Base-by-base conservation (phyloP, 2,888 invertebrate species). In the Eristalinus sepulchralis region DNA sequence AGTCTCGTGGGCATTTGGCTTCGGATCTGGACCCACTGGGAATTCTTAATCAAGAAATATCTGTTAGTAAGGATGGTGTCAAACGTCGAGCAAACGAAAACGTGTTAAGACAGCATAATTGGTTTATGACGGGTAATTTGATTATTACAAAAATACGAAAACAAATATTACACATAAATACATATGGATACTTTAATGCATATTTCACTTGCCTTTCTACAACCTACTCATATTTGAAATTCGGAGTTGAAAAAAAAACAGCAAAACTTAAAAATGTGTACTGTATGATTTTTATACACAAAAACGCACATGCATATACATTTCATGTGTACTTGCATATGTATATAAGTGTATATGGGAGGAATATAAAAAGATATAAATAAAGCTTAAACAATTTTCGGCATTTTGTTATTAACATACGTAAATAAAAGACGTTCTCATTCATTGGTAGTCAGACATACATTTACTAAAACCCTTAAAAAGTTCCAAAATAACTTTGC, bases 1-100 rank as follows among this genome's bases (percentile, higher is more conserved):
- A 98, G 97, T 94, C 95, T 88, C 95, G 97, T 88, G 97, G 97
- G 79, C 97, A 97, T 92, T 95, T 97, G 90, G 94, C 96, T 89
- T 96, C 97, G 60, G 95, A 96, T 91, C 94, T 96, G 88, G 98
- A 98, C 93, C 98, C 98, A 4, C 93, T 98, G 88, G 95, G 94
- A 88, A 95, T 98, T 89, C 91, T 93, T 89, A 90, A 91, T 80
- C 90, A 90, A 89, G 92, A 91, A 90, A 90, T 91, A 88, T 91
- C 90, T 86, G 89, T 91, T 90, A 90, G 91, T 91, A 90, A 91
- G 90, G 93, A 92, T 91, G 93, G 93, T 88, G 90, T 91, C 88
- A 90, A 90, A 89, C 92, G 92, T 89, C 92, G 93, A 88, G 93
- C 93, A 88, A 93, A 93, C 88, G 93, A 93, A 91, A 91, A 91